These are phyloP conservation scores for Craseonycteris thonglongyai DNA, from an alignment of 2,113 vertebrate genomes.

Conservation along the genomic window DNA sequence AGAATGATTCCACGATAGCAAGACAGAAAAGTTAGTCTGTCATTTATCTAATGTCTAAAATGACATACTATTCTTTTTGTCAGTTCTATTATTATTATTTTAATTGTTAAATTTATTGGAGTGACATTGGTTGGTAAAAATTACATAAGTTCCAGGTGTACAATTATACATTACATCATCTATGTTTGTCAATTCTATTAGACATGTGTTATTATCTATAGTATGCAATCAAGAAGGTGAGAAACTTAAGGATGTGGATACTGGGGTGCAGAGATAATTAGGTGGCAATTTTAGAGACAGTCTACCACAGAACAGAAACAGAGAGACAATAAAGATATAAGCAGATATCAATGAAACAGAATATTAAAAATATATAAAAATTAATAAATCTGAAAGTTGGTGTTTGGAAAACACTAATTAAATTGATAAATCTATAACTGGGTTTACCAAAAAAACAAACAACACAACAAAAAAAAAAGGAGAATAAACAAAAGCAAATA, in stretches of 20 bases:
- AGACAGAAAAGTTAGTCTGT: neutral
- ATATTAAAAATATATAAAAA: neutral
- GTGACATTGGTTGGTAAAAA: too few species aligned
- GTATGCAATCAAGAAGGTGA: neutral
- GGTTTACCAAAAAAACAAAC: neutral
- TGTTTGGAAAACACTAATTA: neutral
- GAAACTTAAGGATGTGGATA: neutral
- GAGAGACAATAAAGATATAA: neutral
- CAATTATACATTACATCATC: too few species aligned
- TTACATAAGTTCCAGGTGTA: too few species aligned
- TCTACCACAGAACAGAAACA: neutral
- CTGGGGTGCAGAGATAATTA: neutral
- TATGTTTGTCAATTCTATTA: neutral
- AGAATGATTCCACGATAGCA: neutral
- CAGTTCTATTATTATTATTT: too few species aligned
- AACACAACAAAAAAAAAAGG: neutral
- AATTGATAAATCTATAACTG: neutral
- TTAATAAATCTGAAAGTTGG: neutral
- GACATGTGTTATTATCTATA: neutral
- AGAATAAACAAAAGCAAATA: neutral
- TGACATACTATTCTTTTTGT: neutral
- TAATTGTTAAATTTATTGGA: too few species aligned
- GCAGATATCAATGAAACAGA: neutral
- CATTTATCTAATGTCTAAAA: neutral
- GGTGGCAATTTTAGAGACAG: neutral